These are phyloP conservation scores for Cepphus grylle DNA, from an alignment of 2,113 vertebrate genomes.

Conservation along the genomic window DNA sequence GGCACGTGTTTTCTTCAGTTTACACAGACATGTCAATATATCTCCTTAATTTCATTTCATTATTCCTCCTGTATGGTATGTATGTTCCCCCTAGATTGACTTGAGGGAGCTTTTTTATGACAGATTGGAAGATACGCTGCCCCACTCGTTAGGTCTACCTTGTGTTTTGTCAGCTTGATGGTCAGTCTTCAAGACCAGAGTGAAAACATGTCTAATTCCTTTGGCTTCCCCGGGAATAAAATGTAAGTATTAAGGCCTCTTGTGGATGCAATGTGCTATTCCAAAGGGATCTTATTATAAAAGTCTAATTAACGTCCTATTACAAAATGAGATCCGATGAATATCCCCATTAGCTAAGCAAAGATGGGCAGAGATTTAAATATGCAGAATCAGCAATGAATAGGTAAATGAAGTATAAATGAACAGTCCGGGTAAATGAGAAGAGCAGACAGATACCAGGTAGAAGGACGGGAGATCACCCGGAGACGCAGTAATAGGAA, in stretches of 20 bases:
- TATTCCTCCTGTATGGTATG: background rate
- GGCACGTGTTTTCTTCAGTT: slow-evolving; percentile 26
- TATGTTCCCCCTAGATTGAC: background rate
- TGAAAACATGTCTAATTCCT: background rate
- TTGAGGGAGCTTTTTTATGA: background rate
- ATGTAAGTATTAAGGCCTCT: background rate
- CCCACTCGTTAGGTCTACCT: background rate
- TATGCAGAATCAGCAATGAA: slow-evolving; percentile 1
- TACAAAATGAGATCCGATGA: slow-evolving; percentile 1
- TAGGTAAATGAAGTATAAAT: background rate
- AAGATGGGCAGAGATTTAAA: slow-evolving; percentile 17
- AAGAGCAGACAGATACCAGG: background rate
- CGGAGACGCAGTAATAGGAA: rapidly evolving
- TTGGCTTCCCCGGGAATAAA: background rate
- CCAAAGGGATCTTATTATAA: slow-evolving; percentile 16
- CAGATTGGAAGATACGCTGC: background rate
- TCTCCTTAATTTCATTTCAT: slow-evolving; percentile 40
- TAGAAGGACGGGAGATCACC: background rate
- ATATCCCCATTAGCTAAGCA: slow-evolving; percentile 31
- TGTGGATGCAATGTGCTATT: rapidly evolving
- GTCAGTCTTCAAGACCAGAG: background rate
- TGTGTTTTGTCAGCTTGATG: background rate
- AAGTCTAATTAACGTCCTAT: slow-evolving; percentile 3
- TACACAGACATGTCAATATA: slow-evolving; percentile 32
- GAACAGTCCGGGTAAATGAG: background rate